These are phyloP conservation scores for Lasioglossum albipes DNA, from an alignment of 1,140 invertebrate species.

Conservation along the genomic window DNA sequence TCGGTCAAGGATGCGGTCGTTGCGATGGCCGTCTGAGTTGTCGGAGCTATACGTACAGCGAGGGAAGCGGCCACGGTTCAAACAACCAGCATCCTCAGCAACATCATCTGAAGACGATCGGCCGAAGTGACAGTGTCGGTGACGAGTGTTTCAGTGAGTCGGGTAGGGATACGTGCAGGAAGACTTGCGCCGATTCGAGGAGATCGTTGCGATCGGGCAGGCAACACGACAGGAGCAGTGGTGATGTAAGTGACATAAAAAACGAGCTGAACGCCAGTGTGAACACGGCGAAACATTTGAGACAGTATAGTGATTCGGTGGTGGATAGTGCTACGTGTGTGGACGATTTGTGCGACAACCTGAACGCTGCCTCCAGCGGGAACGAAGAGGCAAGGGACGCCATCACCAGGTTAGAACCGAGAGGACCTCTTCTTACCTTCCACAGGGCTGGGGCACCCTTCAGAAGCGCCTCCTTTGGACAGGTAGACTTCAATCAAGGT, in stretches of 20 bases:
- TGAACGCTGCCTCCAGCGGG: conserved; percentile 66
- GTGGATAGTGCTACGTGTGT: conserved; percentile 69
- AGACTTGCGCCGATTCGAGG: conserved; percentile 48
- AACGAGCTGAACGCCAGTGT: conserved; percentile 50
- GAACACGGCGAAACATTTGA: conserved; percentile 61
- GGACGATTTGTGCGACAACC: conserved; percentile 61
- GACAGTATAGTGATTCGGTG: conserved; percentile 75
- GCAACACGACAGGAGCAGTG: conserved; percentile 61
- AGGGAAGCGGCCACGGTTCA: conserved; percentile 44
- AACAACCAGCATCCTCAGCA: conserved; percentile 44
- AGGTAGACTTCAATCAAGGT: conserved; percentile 85
- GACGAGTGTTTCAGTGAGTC: conserved; percentile 68
- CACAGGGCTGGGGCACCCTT: conserved; percentile 79
- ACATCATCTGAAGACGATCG: conserved; percentile 55
- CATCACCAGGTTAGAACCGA: conserved; percentile 73
- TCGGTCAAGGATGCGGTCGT: conserved; percentile 50
- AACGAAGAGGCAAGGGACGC: conserved; percentile 71
- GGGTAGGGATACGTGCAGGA: conserved; percentile 47
- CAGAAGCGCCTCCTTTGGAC: conserved; percentile 90
- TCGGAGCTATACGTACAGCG: conserved; percentile 71
- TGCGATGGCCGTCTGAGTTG: conserved; percentile 60
- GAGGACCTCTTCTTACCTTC: conserved; percentile 72
- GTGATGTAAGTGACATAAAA: conserved; percentile 62
- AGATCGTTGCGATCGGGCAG: conserved; percentile 49
- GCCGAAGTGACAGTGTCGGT: conserved; percentile 72